Conservation (phyloP, 2,797 vertebrate genomes). For the Pampus argenteus region DNA sequence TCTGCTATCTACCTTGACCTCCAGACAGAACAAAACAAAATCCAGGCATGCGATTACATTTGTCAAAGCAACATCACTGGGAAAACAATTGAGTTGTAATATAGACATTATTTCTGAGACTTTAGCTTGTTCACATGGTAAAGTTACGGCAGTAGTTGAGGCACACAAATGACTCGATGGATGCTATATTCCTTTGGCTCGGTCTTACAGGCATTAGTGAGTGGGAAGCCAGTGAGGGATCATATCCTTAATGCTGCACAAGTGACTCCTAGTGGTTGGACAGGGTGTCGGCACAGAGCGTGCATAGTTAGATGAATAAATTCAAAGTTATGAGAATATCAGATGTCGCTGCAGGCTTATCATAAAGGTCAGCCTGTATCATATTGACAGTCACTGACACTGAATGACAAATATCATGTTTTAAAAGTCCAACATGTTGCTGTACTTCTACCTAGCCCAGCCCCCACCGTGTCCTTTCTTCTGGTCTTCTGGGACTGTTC, state of each 20-base stretch:
- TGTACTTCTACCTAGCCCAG: neutral
- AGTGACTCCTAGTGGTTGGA: neutral
- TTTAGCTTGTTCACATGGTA: neutral
- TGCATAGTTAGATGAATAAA: neutral
- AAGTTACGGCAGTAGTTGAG: neutral
- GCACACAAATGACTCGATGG: too few species aligned
- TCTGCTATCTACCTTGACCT: too few species aligned
- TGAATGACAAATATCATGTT: slow-evolving; percentile 18
- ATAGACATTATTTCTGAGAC: neutral
- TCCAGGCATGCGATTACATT: too few species aligned
- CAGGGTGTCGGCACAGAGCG: neutral
- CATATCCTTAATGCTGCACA: neutral
- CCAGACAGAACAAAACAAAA: too few species aligned
- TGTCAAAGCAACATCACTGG: too few species aligned
- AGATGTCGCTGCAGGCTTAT: neutral
- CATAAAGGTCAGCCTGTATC: slow-evolving; percentile 24
- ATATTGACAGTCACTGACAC: neutral
- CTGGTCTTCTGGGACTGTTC: slow-evolving; percentile 27
- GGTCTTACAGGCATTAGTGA: neutral
- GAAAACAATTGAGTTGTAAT: neutral
- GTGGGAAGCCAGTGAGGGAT: neutral
- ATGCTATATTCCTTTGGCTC: neutral
- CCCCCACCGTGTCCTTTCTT: neutral
- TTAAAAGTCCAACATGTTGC: slow-evolving; percentile 15
- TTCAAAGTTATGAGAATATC: slow-evolving; percentile 4